Evolutionary conservation across 2,888 invertebrate species (phyloP), one percentile per base, ranked within the genome.

Genomic region (Maniola hyperantus): DNA sequence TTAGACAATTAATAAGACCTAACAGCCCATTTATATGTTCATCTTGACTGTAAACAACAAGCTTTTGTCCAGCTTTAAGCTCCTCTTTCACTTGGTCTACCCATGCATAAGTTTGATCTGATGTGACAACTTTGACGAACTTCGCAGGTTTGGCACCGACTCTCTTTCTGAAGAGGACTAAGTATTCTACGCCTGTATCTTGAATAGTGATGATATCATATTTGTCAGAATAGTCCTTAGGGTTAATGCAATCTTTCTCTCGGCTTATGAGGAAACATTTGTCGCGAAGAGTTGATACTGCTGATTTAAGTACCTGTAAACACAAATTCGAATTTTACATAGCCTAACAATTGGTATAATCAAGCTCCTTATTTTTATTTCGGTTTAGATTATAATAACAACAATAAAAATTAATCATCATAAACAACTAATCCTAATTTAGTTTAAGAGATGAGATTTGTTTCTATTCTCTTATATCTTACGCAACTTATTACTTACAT

Each of bases 1-100:
- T 93, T 36, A 99, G 83, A 83, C 98, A 98, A 76, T 98, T 98
- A 0, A 97, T 94, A 64, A 99, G 87, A n/a, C 99, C 99, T 26
- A 98, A 82, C 0, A 98, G 91, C 13, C 99, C 99, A 80, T 94
- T 97, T 7, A 95, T 88, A 2, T 93, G 91, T 65, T 96, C 95
- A 72, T 94, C 94, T 81, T 95, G 94, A 0, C 95, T 91, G 18
- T 96, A 94, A 0, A 98, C 80, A 0, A 96, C 88, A 0, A 96
- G 83, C 76, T 94, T 93, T 13, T 89, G 86, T 0, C 87, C 85
- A 39, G 84, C 83, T 65, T 88, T 85, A 0, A 84, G 76, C 50
- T 92, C 89, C 65, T 92, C 91, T 73, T 85, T 93, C 71, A 81
- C 81, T 75, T 88, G 84, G 54, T 93, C 88, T 20, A 95, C 79